Evolutionary conservation across 2,797 vertebrate genomes (phyloP), one percentile per base, ranked within the genome.

Genomic region (Delichon dasypus): DNA sequence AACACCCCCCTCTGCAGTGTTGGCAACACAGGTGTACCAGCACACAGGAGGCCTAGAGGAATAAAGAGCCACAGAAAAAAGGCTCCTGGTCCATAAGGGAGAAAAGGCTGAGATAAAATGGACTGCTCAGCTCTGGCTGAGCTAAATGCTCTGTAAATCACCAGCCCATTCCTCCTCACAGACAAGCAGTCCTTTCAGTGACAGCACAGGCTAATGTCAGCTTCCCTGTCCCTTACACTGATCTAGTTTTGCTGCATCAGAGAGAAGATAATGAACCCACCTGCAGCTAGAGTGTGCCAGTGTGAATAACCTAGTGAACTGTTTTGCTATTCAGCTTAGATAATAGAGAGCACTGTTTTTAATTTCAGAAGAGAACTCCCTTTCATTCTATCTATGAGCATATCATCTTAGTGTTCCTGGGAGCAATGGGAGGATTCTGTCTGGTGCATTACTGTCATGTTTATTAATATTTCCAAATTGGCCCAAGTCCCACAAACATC

Each of bases 381-480:
- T 78, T 90, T 82, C 22, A n/a, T 90, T 78, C 44, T 5, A 3
- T 44, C 73, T 76, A 47, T 47, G 64, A 91, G 71, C 2, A 0
- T 76, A 32, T 38, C 0, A 0, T 51, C 34, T 57, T 73, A 75
- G 19, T 57, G 34, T 68, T 95, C 68, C 65, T 77, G 68, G 64
- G 44, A 91, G 48, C 3, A 8, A 65, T 20, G 32, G 38, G 79
- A 92, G 71, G 42, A 71, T 87, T 74, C 89, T 88, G 40, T n/a
- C 65, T 48, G 29, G 19, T 95, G n/a, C 44, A 11, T 85, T 88
- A 92, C 42, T 89, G 76, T 82, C 45, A 16, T 38, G 53, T 80
- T 95, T 90, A 91, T 86, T 89, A 95, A 81, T 93, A 92, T 91
- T 95, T 94, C 64, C 71, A 91, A 77, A 73, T n/a, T 73, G 73